Evolutionary conservation across 2,113 vertebrate genomes (phyloP).

Genomic region (Malaclemys terrapin): DNA sequence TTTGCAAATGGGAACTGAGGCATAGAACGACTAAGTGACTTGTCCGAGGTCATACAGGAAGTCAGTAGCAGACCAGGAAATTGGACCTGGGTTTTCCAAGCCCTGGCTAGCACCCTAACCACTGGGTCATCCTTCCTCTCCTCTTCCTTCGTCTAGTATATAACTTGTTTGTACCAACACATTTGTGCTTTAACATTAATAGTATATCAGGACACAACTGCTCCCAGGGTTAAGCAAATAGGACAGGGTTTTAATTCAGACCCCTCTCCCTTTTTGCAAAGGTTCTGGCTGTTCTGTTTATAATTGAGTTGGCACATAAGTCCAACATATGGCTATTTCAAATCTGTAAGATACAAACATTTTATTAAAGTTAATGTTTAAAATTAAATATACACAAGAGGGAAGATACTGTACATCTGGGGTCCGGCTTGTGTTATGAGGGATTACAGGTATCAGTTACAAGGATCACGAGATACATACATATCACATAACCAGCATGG

Average conservation of each 20-base stretch:
- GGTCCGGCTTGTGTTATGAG: too few species aligned
- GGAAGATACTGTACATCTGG: too few species aligned
- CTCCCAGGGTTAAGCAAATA: background rate
- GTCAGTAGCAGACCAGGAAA: background rate
- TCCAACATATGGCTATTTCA: background rate
- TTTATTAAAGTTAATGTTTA: too few species aligned
- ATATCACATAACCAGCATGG: too few species aligned
- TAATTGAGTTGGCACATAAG: background rate
- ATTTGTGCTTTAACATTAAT: slow-evolving; percentile 14
- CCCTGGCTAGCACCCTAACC: background rate
- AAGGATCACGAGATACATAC: too few species aligned
- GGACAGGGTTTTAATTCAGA: background rate
- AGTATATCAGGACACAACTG: background rate
- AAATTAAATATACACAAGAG: too few species aligned
- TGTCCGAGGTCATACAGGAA: fast-evolving
- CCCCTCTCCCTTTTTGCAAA: background rate
- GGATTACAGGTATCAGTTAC: too few species aligned
- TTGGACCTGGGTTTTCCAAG: background rate
- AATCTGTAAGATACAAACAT: background rate
- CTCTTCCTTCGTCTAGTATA: background rate
- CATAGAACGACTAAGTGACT: background rate
- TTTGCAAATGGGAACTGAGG: background rate
- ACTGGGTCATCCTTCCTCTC: background rate
- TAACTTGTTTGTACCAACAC: background rate
- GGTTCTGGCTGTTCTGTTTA: background rate